Conservation (phyloP, 2,113 vertebrate species). For the Regulus satrapa region DNA sequence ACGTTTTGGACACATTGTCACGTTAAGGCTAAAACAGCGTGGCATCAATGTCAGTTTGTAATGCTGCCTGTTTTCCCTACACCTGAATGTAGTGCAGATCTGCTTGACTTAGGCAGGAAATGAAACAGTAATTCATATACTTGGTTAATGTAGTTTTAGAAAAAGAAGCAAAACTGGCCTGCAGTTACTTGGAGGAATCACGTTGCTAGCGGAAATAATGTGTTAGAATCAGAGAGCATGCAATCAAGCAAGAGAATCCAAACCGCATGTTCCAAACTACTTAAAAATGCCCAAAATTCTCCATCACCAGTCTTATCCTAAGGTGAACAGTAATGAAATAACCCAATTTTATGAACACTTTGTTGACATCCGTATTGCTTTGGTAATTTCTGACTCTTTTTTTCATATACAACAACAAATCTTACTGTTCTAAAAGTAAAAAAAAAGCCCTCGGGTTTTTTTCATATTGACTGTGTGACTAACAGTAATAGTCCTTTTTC, state of each 20-base stretch:
- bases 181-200: not conserved
- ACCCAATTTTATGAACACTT: not conserved
- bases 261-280: not conserved
- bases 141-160: not conserved
- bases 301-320: not conserved
- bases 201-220: not conserved
- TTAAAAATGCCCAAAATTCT: not conserved
- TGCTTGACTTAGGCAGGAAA: not conserved
- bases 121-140: not conserved
- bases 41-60: not conserved
- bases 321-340: not conserved
- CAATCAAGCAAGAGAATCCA: not conserved
- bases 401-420: not conserved
- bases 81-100: accelerated
- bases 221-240: not conserved
- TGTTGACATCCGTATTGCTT: not conserved
- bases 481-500: not conserved
- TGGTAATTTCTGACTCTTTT: not conserved
- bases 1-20: not conserved
- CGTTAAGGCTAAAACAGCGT: not conserved
- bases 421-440: not conserved
- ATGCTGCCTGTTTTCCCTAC: not conserved
- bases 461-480: not conserved
- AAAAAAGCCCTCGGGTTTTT: not conserved
- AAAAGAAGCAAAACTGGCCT: not conserved